phyloP scores from a whole-genome alignment of 1,140 invertebrate genomes.

The Lordiphosa stackelbergi region DNA sequence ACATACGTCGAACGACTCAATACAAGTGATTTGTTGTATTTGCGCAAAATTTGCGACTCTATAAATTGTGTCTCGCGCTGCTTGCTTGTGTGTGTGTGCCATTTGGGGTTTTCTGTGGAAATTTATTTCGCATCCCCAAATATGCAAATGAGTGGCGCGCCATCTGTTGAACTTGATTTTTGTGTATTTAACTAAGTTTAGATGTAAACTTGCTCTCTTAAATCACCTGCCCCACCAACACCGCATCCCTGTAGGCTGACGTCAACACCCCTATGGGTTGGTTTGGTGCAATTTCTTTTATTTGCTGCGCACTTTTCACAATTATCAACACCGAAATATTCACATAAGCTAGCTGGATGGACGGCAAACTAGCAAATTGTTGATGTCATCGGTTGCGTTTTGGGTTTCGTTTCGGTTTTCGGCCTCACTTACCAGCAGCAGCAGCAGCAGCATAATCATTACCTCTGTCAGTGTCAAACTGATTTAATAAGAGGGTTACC shows the following conservation, averaged over 20 bases:
- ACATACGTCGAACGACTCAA: constrained; percentile 27
- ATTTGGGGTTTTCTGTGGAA: neutral
- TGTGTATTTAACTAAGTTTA: constrained; percentile 4
- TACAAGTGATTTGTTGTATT: constrained; percentile 57
- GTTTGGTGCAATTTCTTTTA: constrained; percentile 54
- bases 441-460: too few relatives aligned
- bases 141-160: constrained; percentile 38
- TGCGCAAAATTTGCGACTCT: constrained; percentile 47
- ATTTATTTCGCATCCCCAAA: constrained; percentile 7
- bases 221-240: constrained; percentile 3
- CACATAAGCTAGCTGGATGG: constrained; percentile 11
- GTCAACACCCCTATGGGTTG: constrained; percentile 10
- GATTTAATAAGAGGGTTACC: too few relatives aligned
- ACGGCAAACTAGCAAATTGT: constrained; percentile 33
- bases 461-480: too few relatives aligned
- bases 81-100: constrained; percentile 1
- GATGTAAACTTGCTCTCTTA: too few relatives aligned
- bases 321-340: constrained; percentile 52
- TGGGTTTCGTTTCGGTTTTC: constrained; percentile 31
- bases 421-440: neutral
- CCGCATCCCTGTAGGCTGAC: constrained; percentile 19
- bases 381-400: constrained; percentile 63
- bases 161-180: constrained; percentile 62
- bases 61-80: constrained; percentile 41
- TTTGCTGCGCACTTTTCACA: constrained; percentile 57